phyloP scores from a whole-genome alignment of 2,113 vertebrate species.

The Lampris megalopsis region DNA sequence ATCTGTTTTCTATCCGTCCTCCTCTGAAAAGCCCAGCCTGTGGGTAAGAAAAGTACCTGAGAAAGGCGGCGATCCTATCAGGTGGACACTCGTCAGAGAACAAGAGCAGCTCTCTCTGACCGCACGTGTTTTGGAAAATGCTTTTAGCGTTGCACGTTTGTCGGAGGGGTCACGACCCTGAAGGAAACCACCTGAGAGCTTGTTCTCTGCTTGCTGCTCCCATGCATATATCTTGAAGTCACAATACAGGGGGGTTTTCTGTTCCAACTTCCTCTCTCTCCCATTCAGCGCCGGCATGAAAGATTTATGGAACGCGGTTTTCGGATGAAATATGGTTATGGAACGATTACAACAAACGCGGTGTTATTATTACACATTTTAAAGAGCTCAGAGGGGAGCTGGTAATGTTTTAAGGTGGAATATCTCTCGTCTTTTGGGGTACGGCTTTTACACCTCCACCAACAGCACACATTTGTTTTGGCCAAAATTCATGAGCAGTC shows the following conservation, averaged over 20 bases:
- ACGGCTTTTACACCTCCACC: background rate
- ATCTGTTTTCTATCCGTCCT: constrained; percentile 78
- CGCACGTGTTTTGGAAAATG: constrained; percentile 24
- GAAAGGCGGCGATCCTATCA: constrained; percentile 18
- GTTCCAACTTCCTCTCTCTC: constrained; percentile 19
- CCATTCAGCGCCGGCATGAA: background rate
- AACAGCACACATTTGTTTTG: background rate
- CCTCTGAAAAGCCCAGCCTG: constrained; percentile 32
- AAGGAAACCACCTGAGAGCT: constrained; percentile 20
- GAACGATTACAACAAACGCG: background rate
- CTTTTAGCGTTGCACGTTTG: constrained; percentile 19
- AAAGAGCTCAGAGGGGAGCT: background rate
- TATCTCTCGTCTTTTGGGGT: background rate
- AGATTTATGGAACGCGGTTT: constrained; percentile 7
- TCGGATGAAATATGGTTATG: constrained; percentile 3
- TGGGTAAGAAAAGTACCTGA: constrained; percentile 51
- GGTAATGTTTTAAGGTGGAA: background rate
- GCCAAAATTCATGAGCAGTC: background rate
- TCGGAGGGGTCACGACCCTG: constrained; percentile 16
- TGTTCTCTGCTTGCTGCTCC: constrained; percentile 16
- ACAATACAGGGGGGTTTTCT: constrained; percentile 17
- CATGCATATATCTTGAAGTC: constrained; percentile 11
- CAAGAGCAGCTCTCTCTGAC: constrained; percentile 24
- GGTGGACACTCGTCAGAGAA: constrained; percentile 4
- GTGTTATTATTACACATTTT: background rate